phyloP scores from a whole-genome alignment of 2,113 vertebrate genomes.

The Machaerirhynchus nigripectus region DNA sequence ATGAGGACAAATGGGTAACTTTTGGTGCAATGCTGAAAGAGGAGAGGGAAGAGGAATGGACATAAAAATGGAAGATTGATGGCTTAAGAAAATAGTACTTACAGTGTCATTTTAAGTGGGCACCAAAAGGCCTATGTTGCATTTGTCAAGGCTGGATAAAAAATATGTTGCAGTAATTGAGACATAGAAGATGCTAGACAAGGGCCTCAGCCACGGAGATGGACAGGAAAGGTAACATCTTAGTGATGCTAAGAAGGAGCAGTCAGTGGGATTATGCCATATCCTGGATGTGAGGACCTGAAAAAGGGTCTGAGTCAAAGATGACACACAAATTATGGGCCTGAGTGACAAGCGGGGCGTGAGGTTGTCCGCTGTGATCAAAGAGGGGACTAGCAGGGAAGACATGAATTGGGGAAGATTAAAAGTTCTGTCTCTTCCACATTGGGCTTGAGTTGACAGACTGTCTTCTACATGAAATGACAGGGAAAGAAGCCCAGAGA shows the following conservation, averaged over 20 bases:
- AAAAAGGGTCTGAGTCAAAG: conserved; percentile 11
- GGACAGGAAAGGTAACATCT: not conserved
- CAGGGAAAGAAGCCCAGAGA: not conserved
- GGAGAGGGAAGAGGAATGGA: not conserved
- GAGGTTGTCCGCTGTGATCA: conserved; percentile 19
- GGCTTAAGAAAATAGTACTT: not conserved
- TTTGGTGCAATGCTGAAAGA: not conserved
- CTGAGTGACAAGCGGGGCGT: conserved; percentile 17
- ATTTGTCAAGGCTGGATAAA: not conserved
- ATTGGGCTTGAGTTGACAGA: not conserved
- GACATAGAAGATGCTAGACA: not conserved
- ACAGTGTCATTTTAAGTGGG: not conserved
- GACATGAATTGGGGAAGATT: conserved; percentile 37
- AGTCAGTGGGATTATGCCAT: not conserved
- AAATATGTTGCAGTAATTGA: not conserved
- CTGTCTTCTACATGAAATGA: not conserved
- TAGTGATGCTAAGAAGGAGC: not conserved
- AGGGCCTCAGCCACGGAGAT: not conserved
- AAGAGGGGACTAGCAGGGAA: not conserved
- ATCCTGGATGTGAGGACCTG: not conserved
- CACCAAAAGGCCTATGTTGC: not conserved
- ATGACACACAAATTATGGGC: conserved; percentile 28
- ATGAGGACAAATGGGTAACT: not conserved
- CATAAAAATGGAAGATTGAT: not conserved
- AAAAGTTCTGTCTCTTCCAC: conserved; percentile 17